Conservation (phyloP, 2,888 invertebrate genomes). For the Tachina lurida region DNA sequence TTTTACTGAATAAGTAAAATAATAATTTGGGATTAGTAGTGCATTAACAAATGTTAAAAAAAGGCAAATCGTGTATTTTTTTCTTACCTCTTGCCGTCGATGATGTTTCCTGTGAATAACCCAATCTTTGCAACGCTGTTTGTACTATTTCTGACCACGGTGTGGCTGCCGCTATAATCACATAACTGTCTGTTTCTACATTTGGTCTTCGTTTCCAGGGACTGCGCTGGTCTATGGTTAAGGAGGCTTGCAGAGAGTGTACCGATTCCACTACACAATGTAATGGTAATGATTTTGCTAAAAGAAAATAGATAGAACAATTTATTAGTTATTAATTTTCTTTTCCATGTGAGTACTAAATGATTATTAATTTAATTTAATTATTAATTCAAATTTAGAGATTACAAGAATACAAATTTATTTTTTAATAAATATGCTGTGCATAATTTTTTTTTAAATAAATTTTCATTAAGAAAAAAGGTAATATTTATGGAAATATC, state of each 20-base stretch:
- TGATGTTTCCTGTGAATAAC: slow-evolving; percentile 93
- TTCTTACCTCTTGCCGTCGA: slow-evolving; percentile 90
- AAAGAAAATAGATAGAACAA: slow-evolving; percentile 66
- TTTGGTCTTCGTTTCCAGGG: slow-evolving; percentile 88
- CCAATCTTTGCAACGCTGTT: slow-evolving; percentile 94
- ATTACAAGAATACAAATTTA: too few species aligned
- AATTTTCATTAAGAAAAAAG: too few species aligned
- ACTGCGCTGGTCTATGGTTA: slow-evolving; percentile 84
- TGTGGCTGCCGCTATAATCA: slow-evolving; percentile 96
- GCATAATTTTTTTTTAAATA: too few species aligned
- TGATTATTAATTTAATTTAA: too few species aligned
- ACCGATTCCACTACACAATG: slow-evolving; percentile 97
- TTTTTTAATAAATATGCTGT: too few species aligned
- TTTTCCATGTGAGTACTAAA: too few species aligned
- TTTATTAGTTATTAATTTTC: neutral
- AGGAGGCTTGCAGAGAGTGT: slow-evolving; percentile 86
- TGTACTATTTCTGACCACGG: slow-evolving; percentile 96
- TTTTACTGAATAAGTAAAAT: too few species aligned
- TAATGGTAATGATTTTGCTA: slow-evolving; percentile 93
- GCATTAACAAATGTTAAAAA: too few species aligned
- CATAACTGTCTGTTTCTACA: slow-evolving; percentile 97
- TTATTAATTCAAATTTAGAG: too few species aligned
- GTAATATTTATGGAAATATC: too few species aligned
- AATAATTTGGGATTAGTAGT: too few species aligned
- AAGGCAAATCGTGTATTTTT: too few species aligned